A percentile compares a stretch with the other conserved stretches of the same genome.
These are phyloP conservation scores for Stylophora pistillata DNA, from an alignment of 64 coral and sea anemone genomes.

Conservation along the genomic window DNA sequence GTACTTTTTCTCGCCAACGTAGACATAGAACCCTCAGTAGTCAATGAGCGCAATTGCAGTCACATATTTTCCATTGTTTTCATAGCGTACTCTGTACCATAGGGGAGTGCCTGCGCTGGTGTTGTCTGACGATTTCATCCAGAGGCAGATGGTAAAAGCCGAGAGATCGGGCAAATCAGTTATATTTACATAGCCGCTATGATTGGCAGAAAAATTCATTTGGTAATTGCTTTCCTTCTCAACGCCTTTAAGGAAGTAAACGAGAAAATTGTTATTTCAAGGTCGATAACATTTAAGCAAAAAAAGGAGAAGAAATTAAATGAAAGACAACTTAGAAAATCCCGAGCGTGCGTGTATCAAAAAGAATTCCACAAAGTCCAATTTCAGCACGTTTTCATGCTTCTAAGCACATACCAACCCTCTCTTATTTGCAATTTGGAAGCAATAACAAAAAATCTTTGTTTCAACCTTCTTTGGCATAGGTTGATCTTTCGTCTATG, in stretches of 20 bases:
- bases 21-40: conserved; percentile 32
- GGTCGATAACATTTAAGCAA: no score
- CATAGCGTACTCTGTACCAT: conserved; percentile 32
- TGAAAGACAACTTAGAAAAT: no score
- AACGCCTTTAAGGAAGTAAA: neutral
- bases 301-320: no score
- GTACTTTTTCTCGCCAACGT: conserved; percentile 29
- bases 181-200: conserved; percentile 42
- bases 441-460: no score
- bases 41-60: conserved; percentile 50
- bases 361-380: no score
- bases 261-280: neutral
- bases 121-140: conserved; percentile 41
- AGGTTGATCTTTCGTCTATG: neutral
- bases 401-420: no score
- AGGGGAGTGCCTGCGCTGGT: conserved; percentile 5
- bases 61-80: neutral
- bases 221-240: conserved; percentile 19
- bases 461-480: neutral
- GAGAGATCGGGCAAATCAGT: conserved; percentile 29
- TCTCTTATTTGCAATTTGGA: no score
- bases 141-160: conserved; percentile 45
- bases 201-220: conserved; percentile 12
- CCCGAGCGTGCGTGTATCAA: no score
- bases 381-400: no score